Conservation (phyloP, 2,797 vertebrate genomes). For the Gila robusta region DNA sequence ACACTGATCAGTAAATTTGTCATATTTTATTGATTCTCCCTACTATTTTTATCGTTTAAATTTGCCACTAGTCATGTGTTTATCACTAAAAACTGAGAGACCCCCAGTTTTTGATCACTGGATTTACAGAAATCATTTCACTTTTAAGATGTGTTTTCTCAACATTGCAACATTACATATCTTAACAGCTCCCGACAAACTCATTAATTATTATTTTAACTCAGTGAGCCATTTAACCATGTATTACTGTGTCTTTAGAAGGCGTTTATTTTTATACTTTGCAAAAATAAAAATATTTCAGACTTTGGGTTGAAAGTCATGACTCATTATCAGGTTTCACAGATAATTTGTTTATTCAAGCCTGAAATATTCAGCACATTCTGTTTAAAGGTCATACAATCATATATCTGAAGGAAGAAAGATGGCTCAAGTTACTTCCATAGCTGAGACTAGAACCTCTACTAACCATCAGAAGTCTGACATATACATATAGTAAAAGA, state of each 20-base stretch:
- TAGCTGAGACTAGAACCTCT: slow-evolving; percentile 35
- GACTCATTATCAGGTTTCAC: slow-evolving; percentile 25
- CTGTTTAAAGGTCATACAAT: slow-evolving; percentile 53
- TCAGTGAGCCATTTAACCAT: too few relatives aligned
- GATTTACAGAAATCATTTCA: not conserved
- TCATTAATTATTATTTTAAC: too few relatives aligned
- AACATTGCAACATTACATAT: too few relatives aligned
- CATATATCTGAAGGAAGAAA: slow-evolving; percentile 48
- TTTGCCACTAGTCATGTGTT: not conserved
- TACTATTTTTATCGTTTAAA: not conserved
- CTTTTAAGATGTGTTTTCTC: too few relatives aligned
- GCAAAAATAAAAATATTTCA: too few relatives aligned
- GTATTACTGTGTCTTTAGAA: too few relatives aligned
- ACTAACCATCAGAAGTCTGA: slow-evolving; percentile 11
- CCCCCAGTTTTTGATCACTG: not conserved
- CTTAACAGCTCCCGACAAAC: too few relatives aligned
- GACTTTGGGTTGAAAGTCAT: not conserved
- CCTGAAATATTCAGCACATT: slow-evolving; percentile 40
- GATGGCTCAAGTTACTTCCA: slow-evolving; percentile 47
- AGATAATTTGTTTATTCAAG: slow-evolving; percentile 41
- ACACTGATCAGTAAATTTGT: too few relatives aligned
- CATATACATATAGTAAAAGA: slow-evolving; percentile 1
- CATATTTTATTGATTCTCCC: not conserved
- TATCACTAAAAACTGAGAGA: not conserved
- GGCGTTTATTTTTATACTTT: too few relatives aligned